Conservation (phyloP, 2,797 vertebrate genomes). For the Neomorphus geoffroyi region DNA sequence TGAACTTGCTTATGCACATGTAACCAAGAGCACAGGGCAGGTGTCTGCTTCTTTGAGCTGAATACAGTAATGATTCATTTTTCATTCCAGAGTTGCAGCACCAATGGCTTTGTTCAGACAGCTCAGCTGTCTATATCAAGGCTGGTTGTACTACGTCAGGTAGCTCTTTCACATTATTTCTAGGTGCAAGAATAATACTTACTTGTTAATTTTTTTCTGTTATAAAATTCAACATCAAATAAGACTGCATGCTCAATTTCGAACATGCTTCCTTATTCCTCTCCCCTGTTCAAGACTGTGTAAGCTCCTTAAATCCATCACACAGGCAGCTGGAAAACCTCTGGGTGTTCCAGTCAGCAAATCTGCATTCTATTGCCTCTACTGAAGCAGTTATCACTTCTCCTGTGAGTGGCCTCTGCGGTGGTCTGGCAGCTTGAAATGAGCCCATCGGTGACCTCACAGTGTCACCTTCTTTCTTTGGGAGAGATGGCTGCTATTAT, state of each 20-base stretch:
- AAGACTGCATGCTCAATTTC: background rate
- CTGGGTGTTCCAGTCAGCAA: background rate
- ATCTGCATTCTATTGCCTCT: accelerated
- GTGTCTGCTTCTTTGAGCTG: background rate
- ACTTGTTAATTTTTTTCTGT: background rate
- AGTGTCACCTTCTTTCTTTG: background rate
- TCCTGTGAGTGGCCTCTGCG: too few species aligned
- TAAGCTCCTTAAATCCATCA: background rate
- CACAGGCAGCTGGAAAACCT: background rate
- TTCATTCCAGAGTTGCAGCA: background rate
- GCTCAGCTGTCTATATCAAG: background rate
- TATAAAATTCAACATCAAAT: background rate
- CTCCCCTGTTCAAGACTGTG: background rate
- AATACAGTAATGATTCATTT: accelerated
- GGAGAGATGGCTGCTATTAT: background rate
- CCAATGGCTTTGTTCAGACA: background rate
- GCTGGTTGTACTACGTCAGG: background rate
- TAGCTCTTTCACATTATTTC: background rate
- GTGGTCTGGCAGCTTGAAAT: background rate
- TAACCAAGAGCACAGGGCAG: background rate
- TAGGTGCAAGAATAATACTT: background rate
- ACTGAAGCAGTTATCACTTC: accelerated
- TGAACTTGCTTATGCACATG: background rate
- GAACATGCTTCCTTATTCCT: background rate
- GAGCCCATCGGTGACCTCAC: accelerated